These are phyloP conservation scores for Tylochromis polylepis DNA, from an alignment of 2,113 vertebrate genomes.

Conservation along the genomic window DNA sequence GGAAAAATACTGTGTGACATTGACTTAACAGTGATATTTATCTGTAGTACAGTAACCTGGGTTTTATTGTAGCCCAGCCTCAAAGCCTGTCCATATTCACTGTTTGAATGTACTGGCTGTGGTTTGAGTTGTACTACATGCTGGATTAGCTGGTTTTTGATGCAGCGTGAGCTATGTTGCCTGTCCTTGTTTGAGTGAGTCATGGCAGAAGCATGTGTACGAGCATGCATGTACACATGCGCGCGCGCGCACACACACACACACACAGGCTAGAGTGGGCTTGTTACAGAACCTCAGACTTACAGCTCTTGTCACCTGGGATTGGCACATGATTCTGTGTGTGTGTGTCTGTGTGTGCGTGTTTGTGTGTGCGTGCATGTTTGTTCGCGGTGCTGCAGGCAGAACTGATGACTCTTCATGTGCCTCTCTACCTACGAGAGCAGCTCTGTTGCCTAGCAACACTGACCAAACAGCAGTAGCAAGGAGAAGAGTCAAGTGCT, in stretches of 20 bases:
- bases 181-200: conserved; percentile 51
- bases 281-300: conserved; percentile 50
- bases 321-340: conserved; percentile 45
- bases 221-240: background rate
- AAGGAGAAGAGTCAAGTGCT: conserved; percentile 73
- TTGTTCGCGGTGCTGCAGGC: conserved; percentile 56
- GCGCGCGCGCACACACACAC: background rate
- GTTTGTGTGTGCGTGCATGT: conserved; percentile 5
- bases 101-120: background rate
- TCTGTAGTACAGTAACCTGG: background rate
- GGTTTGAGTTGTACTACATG: conserved; percentile 1
- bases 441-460: conserved; percentile 74
- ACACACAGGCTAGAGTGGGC: conserved; percentile 12
- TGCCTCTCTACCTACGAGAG: conserved; percentile 71
- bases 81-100: background rate
- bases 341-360: background rate
- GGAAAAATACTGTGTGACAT: background rate
- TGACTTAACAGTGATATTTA: background rate
- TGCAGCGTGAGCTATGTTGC: conserved; percentile 30
- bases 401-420: conserved; percentile 70
- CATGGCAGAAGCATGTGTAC: conserved; percentile 33
- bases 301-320: conserved; percentile 63
- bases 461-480: conserved; percentile 72
- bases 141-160: conserved; percentile 20
- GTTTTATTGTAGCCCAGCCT: background rate